Conservation (phyloP, 2,888 invertebrate genomes). For the Metallyticus violacea region DNA sequence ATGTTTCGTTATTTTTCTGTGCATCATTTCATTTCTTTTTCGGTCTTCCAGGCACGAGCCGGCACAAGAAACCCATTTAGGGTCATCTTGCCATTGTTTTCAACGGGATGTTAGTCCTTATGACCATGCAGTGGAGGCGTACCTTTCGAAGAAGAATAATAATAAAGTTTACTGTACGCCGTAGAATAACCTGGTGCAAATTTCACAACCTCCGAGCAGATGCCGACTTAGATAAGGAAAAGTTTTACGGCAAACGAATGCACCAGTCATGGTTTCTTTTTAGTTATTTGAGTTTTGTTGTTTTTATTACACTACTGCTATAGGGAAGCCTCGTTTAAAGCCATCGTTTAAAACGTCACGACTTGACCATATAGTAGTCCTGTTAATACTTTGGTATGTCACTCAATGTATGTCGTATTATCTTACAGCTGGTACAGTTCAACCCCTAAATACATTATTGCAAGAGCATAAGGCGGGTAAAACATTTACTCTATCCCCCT, state of each 20-base stretch:
- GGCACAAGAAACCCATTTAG: neutral
- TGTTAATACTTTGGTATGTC: too few species aligned
- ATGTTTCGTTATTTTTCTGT: neutral
- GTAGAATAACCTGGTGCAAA: neutral
- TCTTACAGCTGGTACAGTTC: too few species aligned
- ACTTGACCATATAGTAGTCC: too few species aligned
- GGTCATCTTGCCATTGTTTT: neutral
- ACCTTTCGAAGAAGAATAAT: neutral
- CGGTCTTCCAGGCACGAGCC: neutral
- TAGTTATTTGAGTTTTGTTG: too few species aligned
- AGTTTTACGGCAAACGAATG: neutral
- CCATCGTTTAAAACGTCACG: too few species aligned
- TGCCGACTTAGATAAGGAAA: neutral
- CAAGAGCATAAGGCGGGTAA: too few species aligned
- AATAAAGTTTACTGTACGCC: neutral
- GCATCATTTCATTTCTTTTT: neutral
- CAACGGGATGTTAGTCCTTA: neutral
- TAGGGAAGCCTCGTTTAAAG: too few species aligned
- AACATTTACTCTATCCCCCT: too few species aligned
- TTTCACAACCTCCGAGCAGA: neutral
- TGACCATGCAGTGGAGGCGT: neutral
- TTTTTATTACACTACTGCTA: too few species aligned
- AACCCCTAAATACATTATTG: too few species aligned
- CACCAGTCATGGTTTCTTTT: too few species aligned
- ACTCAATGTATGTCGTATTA: too few species aligned